Evolutionary conservation across 37 sponge, comb jelly and placozoan species (phyloP).

Genomic region (Ephydatia muelleri): DNA sequence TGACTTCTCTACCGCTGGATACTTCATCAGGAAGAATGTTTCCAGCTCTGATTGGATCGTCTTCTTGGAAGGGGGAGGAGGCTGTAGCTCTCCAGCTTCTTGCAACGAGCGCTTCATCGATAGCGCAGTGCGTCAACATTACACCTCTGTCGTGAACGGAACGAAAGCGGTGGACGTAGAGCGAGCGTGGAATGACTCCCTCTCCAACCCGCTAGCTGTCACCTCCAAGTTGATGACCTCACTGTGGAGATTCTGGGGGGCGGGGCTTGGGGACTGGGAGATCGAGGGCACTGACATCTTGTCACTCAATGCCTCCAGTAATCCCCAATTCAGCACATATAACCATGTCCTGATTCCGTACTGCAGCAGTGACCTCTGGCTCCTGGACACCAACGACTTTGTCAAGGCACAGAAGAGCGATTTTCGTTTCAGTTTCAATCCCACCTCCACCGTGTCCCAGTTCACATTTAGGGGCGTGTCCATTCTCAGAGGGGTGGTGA

Average conservation of each 20-base stretch:
- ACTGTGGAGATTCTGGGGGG: constrained; percentile 26
- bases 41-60: constrained; percentile 42
- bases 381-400: constrained; percentile 10
- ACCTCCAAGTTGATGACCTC: constrained; percentile 54
- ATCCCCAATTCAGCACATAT: constrained; percentile 50
- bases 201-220: constrained; percentile 1
- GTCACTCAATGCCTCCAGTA: constrained; percentile 1
- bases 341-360: constrained; percentile 69
- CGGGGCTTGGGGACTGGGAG: background rate
- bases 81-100: constrained; percentile 22
- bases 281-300: constrained; percentile 61
- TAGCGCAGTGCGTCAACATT: constrained; percentile 7
- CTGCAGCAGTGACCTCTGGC: constrained; percentile 75
- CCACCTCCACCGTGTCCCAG: constrained; percentile 36
- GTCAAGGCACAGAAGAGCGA: background rate
- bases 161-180: constrained; percentile 6
- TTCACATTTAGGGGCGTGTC: constrained; percentile 74
- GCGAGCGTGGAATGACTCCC: constrained; percentile 32
- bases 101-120: constrained; percentile 64
- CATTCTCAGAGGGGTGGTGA: constrained; percentile 40
- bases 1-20: constrained; percentile 60
- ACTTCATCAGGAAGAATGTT: constrained; percentile 28
- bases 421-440: constrained; percentile 32
- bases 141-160: background rate
- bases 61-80: constrained; percentile 69